These are phyloP conservation scores for Eutrigla gurnardus DNA, from an alignment of 2,797 vertebrate species.

Conservation along the genomic window DNA sequence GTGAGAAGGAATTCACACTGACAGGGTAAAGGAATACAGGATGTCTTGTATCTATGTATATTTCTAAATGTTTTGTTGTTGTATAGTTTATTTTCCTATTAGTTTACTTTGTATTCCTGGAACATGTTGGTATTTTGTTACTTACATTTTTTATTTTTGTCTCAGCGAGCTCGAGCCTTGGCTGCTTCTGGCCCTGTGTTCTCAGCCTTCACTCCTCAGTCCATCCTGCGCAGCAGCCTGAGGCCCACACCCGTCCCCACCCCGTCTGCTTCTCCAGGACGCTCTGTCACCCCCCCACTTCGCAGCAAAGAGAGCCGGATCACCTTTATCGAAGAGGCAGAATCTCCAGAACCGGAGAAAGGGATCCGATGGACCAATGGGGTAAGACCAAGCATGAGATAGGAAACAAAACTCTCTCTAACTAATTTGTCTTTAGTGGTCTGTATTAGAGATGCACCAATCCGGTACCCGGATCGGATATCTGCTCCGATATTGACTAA, in stretches of 20 bases:
- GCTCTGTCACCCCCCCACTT: slow-evolving; percentile 90
- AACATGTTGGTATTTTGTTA: background rate
- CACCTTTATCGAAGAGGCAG: slow-evolving; percentile 89
- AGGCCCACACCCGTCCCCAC: slow-evolving; percentile 91
- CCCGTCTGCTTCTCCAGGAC: slow-evolving; percentile 91
- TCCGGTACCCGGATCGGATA: too few relatives aligned
- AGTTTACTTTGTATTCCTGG: background rate
- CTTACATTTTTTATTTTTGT: background rate
- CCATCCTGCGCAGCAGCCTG: slow-evolving; percentile 93
- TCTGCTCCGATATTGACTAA: too few relatives aligned
- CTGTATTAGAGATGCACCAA: background rate
- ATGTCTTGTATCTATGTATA: background rate
- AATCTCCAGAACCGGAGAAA: slow-evolving; percentile 70
- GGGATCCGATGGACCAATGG: slow-evolving; percentile 82
- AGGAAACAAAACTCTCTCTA: background rate
- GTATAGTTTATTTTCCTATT: background rate
- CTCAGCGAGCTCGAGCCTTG: slow-evolving; percentile 91
- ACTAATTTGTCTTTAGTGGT: background rate
- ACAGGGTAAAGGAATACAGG: background rate
- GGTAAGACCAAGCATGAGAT: slow-evolving; percentile 77
- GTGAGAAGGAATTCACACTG: slow-evolving; percentile 70
- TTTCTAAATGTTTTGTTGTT: background rate
- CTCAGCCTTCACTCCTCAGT: slow-evolving; percentile 92
- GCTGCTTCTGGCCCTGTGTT: slow-evolving; percentile 87
- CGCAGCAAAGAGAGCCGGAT: slow-evolving; percentile 91